phyloP scores from a whole-genome alignment of 2,888 invertebrate species.

The Chloroclysta siterata region DNA sequence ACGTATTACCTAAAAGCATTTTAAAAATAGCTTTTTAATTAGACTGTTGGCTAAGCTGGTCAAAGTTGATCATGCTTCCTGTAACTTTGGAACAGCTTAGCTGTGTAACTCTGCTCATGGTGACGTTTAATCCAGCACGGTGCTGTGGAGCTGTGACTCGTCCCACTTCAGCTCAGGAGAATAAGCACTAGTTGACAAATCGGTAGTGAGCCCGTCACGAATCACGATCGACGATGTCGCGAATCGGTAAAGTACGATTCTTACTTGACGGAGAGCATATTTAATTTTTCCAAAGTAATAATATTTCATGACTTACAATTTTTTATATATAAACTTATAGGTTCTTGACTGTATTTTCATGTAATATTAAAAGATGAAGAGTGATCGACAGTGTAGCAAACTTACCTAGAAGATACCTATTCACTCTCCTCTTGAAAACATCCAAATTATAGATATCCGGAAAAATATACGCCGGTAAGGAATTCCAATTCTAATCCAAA shows the following conservation, averaged over 20 bases:
- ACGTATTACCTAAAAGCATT: too few species aligned
- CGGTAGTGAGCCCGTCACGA: background rate
- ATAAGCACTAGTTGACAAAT: constrained; percentile 11
- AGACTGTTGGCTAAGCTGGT: constrained; percentile 38
- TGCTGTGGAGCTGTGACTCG: constrained; percentile 12
- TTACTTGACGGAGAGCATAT: background rate
- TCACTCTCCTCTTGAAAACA: too few species aligned
- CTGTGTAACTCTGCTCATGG: constrained; percentile 38
- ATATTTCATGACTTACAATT: too few species aligned
- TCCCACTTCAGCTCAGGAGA: constrained; percentile 10
- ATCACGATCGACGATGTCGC: background rate
- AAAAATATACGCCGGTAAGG: too few species aligned
- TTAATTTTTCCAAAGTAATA: too few species aligned
- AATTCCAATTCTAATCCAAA: too few species aligned
- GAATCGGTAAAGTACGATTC: background rate
- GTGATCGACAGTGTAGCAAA: too few species aligned
- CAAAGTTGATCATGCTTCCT: constrained; percentile 36
- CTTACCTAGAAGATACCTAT: too few species aligned
- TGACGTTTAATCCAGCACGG: constrained; percentile 30
- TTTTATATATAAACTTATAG: too few species aligned
- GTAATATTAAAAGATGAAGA: too few species aligned
- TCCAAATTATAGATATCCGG: too few species aligned
- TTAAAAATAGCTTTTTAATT: background rate
- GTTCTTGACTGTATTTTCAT: too few species aligned
- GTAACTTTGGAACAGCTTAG: constrained; percentile 41